A percentile compares a stretch with the other conserved stretches of the same genome.
phyloP scores from a whole-genome alignment of 2,888 invertebrate species.

The Chouioia cunea region DNA sequence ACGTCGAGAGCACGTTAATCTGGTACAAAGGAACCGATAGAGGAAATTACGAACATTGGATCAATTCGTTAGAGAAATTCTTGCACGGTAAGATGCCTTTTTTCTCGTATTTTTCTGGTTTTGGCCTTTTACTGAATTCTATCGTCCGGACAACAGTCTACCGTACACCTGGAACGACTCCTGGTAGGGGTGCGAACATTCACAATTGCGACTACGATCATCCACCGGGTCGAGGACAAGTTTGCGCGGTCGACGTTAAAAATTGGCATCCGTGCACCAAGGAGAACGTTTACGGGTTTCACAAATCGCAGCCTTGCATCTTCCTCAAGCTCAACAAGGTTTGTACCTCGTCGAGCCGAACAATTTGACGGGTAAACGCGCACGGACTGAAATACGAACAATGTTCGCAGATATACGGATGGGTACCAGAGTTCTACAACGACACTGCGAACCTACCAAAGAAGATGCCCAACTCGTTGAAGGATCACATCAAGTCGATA shows the following conservation, averaged over 20 bases:
- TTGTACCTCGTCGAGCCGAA: slow-evolving; percentile 20
- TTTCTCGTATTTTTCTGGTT: no score
- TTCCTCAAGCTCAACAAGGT: slow-evolving; percentile 94
- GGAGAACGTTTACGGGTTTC: slow-evolving; percentile 90
- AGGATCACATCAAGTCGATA: slow-evolving; percentile 75
- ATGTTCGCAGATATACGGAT: slow-evolving; percentile 80
- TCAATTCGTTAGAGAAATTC: slow-evolving; percentile 80
- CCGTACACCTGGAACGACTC: slow-evolving; percentile 79
- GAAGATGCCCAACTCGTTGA: slow-evolving; percentile 81
- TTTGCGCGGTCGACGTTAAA: slow-evolving; percentile 89
- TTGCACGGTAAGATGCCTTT: slow-evolving; percentile 84
- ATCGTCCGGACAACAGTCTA: no score
- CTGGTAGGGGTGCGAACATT: slow-evolving; percentile 81
- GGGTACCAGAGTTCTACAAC: slow-evolving; percentile 88
- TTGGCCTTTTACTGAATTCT: no score
- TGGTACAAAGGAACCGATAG: slow-evolving; percentile 90
- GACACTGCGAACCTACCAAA: slow-evolving; percentile 77
- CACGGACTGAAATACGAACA: not conserved
- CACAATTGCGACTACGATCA: slow-evolving; percentile 82
- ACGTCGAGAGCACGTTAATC: slow-evolving; percentile 94
- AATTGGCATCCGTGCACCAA: slow-evolving; percentile 85
- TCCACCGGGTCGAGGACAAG: slow-evolving; percentile 79
- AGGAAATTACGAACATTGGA: slow-evolving; percentile 85
- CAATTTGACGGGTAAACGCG: no score
- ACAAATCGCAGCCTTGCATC: slow-evolving; percentile 92